A percentile compares a stretch with the other conserved stretches of the same genome.
These are phyloP conservation scores for Hippasteria phrygiana DNA, from an alignment of 53 echinoderm and acorn worm genomes.

Conservation along the genomic window DNA sequence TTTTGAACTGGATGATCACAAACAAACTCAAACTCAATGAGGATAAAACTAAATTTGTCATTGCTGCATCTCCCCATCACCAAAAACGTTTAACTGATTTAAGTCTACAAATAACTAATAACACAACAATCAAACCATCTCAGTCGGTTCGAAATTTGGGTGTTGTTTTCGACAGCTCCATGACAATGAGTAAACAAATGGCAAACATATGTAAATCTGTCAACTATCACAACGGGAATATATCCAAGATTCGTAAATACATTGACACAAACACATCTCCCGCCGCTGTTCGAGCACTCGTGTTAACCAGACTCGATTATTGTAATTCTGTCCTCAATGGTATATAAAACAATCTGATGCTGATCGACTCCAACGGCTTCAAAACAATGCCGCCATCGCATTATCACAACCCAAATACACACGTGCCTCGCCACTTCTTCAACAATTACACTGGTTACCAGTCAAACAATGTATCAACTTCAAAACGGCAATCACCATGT, in stretches of 20 bases:
- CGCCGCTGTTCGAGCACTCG: constrained; percentile 25
- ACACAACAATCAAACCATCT: background rate
- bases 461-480: background rate
- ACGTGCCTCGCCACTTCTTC: background rate
- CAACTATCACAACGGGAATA: constrained; percentile 4
- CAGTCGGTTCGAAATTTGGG: constrained; percentile 40
- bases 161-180: constrained; percentile 38
- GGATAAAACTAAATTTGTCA: constrained; percentile 42
- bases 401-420: background rate
- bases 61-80: constrained; percentile 8
- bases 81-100: background rate
- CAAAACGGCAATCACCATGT: background rate
- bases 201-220: background rate
- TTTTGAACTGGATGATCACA: constrained; percentile 31
- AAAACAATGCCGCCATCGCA: background rate
- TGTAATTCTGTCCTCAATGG: constrained; percentile 47
- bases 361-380: constrained; percentile 24
- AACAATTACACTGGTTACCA: background rate
- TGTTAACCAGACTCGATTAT: constrained; percentile 53
- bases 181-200: constrained; percentile 20
- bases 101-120: background rate
- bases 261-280: constrained; percentile 28
- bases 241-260: constrained; percentile 8
- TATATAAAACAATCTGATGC: background rate
- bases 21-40: constrained; percentile 28